A percentile compares a stretch with the other conserved stretches of the same genome.
Evolutionary conservation across 2,888 invertebrate genomes (phyloP).

Genomic region (Deilephila elpenor): DNA sequence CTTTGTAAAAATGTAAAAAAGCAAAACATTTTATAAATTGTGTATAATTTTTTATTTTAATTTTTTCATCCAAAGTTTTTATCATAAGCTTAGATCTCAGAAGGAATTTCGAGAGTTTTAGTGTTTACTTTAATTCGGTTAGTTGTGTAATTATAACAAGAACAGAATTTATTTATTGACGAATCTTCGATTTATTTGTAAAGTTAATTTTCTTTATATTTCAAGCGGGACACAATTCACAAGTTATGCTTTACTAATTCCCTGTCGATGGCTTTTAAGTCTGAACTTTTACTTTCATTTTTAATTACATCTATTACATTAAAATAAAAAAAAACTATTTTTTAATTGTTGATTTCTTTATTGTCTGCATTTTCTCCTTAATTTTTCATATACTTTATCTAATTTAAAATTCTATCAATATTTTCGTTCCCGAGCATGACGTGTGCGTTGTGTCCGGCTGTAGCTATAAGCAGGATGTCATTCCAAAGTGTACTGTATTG

Average conservation of each 20-base stretch:
- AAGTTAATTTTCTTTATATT: constrained; percentile 61
- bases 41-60: constrained; percentile 59
- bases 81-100: constrained; percentile 83
- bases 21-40: constrained; percentile 14
- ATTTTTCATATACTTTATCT: too few relatives aligned
- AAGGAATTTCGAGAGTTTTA: constrained; percentile 74
- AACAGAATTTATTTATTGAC: constrained; percentile 82
- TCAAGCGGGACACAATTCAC: constrained; percentile 19
- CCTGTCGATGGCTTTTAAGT: not conserved
- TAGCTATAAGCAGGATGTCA: constrained; percentile 75
- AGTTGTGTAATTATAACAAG: constrained; percentile 70
- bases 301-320: too few relatives aligned
- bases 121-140: constrained; percentile 57
- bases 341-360: too few relatives aligned
- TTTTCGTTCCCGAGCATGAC: not conserved
- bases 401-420: not conserved
- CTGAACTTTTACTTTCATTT: not conserved
- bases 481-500: constrained; percentile 76
- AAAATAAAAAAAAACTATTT: not conserved
- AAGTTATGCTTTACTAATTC: not conserved
- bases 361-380: too few relatives aligned
- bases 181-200: constrained; percentile 68
- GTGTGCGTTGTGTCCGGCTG: constrained; percentile 38
- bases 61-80: constrained; percentile 82
- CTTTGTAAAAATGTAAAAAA: constrained; percentile 82